Percentiles rank a stretch among this genome's conserved stretches.
Conservation (phyloP, 1,140 invertebrate genomes). For the Solen grandis region DNA sequence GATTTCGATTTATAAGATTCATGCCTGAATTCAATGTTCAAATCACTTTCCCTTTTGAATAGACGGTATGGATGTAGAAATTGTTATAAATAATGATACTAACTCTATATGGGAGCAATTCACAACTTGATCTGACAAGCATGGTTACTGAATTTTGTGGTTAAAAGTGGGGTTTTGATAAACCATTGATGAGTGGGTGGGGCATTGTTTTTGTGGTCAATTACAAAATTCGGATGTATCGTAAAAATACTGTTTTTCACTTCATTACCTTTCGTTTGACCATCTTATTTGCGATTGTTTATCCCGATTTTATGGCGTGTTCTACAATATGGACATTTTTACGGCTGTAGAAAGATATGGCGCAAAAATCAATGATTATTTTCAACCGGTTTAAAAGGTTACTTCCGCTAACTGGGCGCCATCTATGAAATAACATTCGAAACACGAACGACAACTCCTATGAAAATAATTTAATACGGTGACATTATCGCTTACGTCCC, state of each 20-base stretch:
- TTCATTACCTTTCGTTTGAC: conserved; percentile 25
- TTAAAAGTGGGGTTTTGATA: background rate
- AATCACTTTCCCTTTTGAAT: too few relatives aligned
- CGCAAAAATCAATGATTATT: conserved; percentile 40
- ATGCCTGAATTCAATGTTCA: too few relatives aligned
- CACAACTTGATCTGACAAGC: background rate
- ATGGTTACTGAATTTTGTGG: background rate
- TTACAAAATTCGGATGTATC: background rate
- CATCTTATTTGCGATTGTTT: background rate
- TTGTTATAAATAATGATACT: too few relatives aligned
- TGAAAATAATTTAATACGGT: too few relatives aligned
- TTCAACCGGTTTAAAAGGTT: conserved; percentile 46
- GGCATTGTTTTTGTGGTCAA: background rate
- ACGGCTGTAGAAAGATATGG: background rate
- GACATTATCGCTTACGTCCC: too few relatives aligned
- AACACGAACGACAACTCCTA: too few relatives aligned
- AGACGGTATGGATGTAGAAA: too few relatives aligned
- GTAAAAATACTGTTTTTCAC: background rate
- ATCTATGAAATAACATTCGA: too few relatives aligned
- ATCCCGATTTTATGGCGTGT: background rate
- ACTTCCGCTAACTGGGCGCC: conserved; percentile 42
- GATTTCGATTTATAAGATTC: too few relatives aligned
- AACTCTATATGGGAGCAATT: background rate
- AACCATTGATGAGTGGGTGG: too few relatives aligned
- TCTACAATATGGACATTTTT: background rate